A percentile compares a stretch with the other conserved stretches of the same genome.
phyloP scores from a whole-genome alignment of 1,140 invertebrate species.

The Carcinoscorpius rotundicauda region DNA sequence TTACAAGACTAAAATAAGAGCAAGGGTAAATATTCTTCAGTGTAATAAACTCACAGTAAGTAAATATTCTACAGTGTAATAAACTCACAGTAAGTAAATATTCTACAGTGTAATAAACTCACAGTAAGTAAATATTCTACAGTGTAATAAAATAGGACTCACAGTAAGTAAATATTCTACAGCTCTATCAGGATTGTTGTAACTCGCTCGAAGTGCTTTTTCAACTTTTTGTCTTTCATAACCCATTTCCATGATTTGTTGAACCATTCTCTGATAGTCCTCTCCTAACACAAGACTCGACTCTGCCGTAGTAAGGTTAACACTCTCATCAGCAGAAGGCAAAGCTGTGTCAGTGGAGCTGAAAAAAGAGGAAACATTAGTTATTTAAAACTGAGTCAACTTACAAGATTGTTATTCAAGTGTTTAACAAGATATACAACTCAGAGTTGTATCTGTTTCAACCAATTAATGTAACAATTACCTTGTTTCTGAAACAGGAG shows the following conservation, averaged over 20 bases:
- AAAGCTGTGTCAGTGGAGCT: too few species aligned
- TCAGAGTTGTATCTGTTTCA: too few species aligned
- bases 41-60: constrained; percentile 56
- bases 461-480: too few species aligned
- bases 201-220: constrained; percentile 83
- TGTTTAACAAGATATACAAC: too few species aligned
- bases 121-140: constrained; percentile 46
- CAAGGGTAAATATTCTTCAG: too few species aligned
- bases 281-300: constrained; percentile 61
- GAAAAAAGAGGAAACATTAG: too few species aligned
- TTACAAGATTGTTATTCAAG: too few species aligned
- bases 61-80: constrained; percentile 79
- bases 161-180: constrained; percentile 94
- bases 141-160: constrained; percentile 34
- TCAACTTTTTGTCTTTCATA: constrained; percentile 69
- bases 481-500: too few species aligned
- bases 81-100: constrained; percentile 80
- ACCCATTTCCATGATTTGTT: constrained; percentile 95
- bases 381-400: too few species aligned
- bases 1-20: too few species aligned
- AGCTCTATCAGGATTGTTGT: constrained; percentile 94
- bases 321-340: background rate
- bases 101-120: constrained; percentile 64
- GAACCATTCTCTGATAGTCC: constrained; percentile 79
- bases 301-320: constrained; percentile 34